A percentile compares a stretch with the other conserved stretches of the same genome.
These are phyloP conservation scores for Drosophila lacteicornis DNA, from an alignment of 1,140 invertebrate genomes.

Conservation along the genomic window DNA sequence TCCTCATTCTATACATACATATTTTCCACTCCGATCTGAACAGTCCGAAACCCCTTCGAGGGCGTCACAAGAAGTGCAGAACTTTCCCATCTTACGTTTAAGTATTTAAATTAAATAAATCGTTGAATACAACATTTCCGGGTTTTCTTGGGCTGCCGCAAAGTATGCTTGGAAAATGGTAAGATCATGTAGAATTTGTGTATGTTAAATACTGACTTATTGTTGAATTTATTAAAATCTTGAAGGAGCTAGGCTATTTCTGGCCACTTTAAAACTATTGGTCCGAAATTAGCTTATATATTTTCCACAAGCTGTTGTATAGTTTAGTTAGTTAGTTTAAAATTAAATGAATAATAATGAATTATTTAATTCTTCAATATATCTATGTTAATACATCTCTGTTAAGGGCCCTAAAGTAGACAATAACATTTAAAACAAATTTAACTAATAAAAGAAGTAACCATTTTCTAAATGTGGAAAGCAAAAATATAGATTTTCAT, in stretches of 20 bases:
- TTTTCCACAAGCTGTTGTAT: no score
- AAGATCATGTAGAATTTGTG: background rate
- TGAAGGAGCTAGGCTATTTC: no score
- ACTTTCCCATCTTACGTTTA: conserved; percentile 55
- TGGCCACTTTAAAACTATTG: no score
- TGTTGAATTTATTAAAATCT: no score
- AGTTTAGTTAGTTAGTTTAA: no score
- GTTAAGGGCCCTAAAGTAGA: conserved; percentile 46
- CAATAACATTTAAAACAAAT: background rate
- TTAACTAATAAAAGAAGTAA: background rate
- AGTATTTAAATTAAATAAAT: conserved; percentile 81
- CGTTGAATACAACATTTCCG: conserved; percentile 45
- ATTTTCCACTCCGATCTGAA: conserved; percentile 19
- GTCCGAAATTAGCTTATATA: no score
- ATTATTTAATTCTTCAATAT: no score
- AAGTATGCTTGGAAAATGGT: background rate
- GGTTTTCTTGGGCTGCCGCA: background rate
- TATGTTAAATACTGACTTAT: background rate
- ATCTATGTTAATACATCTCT: background rate
- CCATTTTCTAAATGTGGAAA: no score
- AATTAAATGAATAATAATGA: no score
- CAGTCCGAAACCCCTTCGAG: conserved; percentile 8
- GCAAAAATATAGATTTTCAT: no score
- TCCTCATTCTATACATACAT: conserved; percentile 41
- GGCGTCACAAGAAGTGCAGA: conserved; percentile 25